A percentile compares a stretch with the other conserved stretches of the same genome.
These are phyloP conservation scores for Phalera bucephala DNA, from an alignment of 2,888 invertebrate genomes.

Conservation along the genomic window DNA sequence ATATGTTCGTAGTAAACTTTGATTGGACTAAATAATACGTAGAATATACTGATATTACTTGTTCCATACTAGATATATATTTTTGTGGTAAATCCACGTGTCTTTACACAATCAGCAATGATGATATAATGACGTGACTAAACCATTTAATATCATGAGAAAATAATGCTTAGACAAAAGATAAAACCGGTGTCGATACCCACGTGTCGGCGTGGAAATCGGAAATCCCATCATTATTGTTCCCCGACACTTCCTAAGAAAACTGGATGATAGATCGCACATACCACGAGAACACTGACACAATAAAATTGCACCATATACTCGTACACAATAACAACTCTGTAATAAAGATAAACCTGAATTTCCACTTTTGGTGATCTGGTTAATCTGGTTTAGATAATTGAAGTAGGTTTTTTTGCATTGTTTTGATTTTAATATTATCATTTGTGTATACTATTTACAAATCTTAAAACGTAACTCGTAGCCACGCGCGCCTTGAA, in stretches of 20 bases:
- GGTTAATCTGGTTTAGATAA: constrained; percentile 64
- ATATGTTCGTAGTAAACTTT: no score
- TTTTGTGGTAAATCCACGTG: no score
- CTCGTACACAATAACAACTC: constrained; percentile 49
- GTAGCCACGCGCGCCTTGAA: constrained; percentile 17
- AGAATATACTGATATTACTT: no score
- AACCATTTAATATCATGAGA: constrained; percentile 59
- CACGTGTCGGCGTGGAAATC: constrained; percentile 61
- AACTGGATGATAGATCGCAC: constrained; percentile 43
- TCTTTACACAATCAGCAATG: no score
- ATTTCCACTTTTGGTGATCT: constrained; percentile 58
- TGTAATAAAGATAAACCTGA: constrained; percentile 68
- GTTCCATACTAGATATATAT: no score
- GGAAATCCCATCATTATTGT: constrained; percentile 75
- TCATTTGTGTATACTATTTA: constrained; percentile 27
- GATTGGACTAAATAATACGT: no score
- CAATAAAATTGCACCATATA: constrained; percentile 62
- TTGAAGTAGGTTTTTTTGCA: constrained; percentile 42
- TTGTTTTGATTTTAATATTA: constrained; percentile 47
- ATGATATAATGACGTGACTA: constrained; percentile 48
- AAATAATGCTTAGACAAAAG: constrained; percentile 60
- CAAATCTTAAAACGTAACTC: constrained; percentile 14
- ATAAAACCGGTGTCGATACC: constrained; percentile 42
- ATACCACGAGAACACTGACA: constrained; percentile 37
- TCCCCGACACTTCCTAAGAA: constrained; percentile 66